Evolutionary conservation across 2,888 invertebrate genomes (phyloP).

Genomic region (Drosophila pseudotalamancana): DNA sequence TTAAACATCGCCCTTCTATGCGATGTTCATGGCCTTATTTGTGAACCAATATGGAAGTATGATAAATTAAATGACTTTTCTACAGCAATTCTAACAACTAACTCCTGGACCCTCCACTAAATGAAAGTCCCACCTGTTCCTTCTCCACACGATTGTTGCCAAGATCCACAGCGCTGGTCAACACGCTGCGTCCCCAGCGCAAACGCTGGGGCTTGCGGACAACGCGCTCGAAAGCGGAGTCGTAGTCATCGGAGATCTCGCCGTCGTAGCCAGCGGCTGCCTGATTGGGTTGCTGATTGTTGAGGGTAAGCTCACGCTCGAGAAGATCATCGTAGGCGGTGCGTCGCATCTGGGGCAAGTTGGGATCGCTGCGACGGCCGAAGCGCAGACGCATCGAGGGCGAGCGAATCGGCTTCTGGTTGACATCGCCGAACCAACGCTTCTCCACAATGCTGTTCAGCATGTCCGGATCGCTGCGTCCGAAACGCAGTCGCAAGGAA

Average conservation of each 20-base stretch:
- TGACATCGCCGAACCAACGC: slow-evolving; percentile 86
- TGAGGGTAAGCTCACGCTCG: slow-evolving; percentile 67
- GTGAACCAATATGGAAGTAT: too few relatives aligned
- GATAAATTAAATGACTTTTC: too few relatives aligned
- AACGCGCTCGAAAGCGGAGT: slow-evolving; percentile 59
- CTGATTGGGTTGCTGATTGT: slow-evolving; percentile 47
- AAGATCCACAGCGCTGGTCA: slow-evolving; percentile 1
- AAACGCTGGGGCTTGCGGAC: slow-evolving; percentile 77
- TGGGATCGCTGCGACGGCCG: slow-evolving; percentile 90
- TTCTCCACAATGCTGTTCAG: slow-evolving; percentile 74
- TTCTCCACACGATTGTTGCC: slow-evolving; percentile 26
- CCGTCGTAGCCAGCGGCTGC: slow-evolving; percentile 28
- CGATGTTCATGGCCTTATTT: neutral
- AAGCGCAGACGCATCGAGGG: slow-evolving; percentile 91
- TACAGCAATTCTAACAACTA: too few relatives aligned
- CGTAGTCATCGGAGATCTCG: slow-evolving; percentile 54
- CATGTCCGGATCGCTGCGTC: slow-evolving; percentile 89
- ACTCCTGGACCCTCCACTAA: too few relatives aligned
- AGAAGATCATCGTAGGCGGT: slow-evolving; percentile 71
- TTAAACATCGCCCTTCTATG: neutral
- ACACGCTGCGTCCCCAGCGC: slow-evolving; percentile 77
- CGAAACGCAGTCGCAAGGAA: slow-evolving; percentile 90
- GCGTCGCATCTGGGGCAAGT: slow-evolving; percentile 83
- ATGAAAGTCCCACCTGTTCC: slow-evolving; percentile 39
- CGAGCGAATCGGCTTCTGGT: slow-evolving; percentile 89